Base-by-base conservation (phyloP, 2,888 invertebrate genomes). In the Apotomis capreana region DNA sequence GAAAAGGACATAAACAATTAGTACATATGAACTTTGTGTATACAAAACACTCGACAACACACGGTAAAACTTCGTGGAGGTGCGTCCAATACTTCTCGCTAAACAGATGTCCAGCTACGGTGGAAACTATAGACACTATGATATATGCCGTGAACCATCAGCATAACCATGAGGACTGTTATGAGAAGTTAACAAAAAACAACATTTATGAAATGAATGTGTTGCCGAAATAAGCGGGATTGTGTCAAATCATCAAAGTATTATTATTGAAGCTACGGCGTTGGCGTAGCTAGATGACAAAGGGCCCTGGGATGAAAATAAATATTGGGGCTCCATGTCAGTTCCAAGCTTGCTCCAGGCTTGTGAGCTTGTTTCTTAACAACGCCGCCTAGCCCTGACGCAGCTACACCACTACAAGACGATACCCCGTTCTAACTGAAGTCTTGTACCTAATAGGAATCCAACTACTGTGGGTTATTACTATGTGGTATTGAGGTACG, bases 11-110 rank as follows among this genome's bases (percentile, higher is more conserved):
- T 80, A 94, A 93, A 83, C 94, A 94, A 76, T 83, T 94, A 77
- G 93, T 94, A 60, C 91, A 93, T 83, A 90, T 89, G 89, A 93
- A 93, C 81, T 94, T 93, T 82, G 93, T 94, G 49, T 94, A 93
- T 77, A 94, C 94, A 6, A 94, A 94, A 83, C 94, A 94, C 82
- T 94, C 94, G 0, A 94, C 94, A 0, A 92, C 92, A 0, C 92
- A 94, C 64, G 94, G 94, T 1, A 94, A 94, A 76, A 94, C 94
- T 0, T 93, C 93, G 0, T 94, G 94, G 94, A 80, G 94, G 54
- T 94, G 94, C 79, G 94, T 94, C 9, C 94, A 94, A 76, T 94
- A 94, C 78, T 94, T 94, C 79, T 93, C 94, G 0, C 79, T 94
- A n/a, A 93, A 94, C 77, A 82, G 93, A 75, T 94, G 94, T 82